A percentile compares a stretch with the other conserved stretches of the same genome.
Evolutionary conservation across 2,113 vertebrate species (phyloP).

Genomic region (Haemorhous mexicanus): DNA sequence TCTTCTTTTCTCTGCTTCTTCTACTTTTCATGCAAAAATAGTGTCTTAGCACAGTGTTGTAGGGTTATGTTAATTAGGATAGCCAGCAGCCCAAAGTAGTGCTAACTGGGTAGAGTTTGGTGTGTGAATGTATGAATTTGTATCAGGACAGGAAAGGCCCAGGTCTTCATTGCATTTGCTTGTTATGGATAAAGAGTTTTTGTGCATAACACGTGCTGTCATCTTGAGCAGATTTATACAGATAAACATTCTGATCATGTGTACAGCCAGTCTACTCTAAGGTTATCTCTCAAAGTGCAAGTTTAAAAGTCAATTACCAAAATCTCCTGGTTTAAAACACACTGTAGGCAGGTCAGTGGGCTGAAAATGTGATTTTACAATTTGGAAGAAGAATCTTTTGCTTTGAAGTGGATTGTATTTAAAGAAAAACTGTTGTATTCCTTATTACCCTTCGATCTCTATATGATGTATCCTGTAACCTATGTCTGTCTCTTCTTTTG

Average conservation of each 20-base stretch:
- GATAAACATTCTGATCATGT: neutral
- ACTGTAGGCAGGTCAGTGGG: neutral
- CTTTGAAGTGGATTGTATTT: neutral
- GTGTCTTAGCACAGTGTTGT: neutral
- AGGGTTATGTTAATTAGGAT: neutral
- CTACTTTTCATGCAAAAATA: neutral
- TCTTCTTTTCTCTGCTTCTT: neutral
- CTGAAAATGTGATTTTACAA: neutral
- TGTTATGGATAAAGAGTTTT: accelerated
- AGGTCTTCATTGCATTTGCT: neutral
- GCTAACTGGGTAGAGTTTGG: neutral
- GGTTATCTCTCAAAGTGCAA: neutral
- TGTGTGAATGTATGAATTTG: neutral
- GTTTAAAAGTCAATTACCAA: neutral
- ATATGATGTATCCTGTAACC: neutral
- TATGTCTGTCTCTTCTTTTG: neutral
- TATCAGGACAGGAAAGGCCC: neutral
- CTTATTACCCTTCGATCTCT: neutral
- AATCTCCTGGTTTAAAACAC: neutral
- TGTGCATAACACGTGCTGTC: neutral
- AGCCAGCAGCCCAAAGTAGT: neutral
- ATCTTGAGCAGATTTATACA: neutral
- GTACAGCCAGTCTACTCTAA: neutral
- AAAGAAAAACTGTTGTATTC: neutral
- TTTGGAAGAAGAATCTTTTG: neutral